Percentiles rank a stretch among this genome's conserved stretches.
Conservation (phyloP, 2,888 invertebrate genomes). For the Plebejus melissa region DNA sequence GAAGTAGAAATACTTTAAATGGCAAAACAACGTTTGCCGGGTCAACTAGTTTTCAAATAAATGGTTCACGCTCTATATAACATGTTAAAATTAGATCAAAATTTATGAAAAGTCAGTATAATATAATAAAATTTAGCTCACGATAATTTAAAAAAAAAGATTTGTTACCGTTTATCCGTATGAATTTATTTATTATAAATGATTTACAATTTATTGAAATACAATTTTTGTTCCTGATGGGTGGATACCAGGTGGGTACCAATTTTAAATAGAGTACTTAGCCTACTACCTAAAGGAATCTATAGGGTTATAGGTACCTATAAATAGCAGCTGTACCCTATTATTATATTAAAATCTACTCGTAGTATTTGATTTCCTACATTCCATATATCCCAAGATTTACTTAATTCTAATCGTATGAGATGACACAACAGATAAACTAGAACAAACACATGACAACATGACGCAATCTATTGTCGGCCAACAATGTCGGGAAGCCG, state of each 20-base stretch:
- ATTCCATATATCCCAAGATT: background rate
- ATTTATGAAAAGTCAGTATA: background rate
- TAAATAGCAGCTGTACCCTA: too few species aligned
- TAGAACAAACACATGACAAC: background rate
- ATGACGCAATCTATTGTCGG: background rate
- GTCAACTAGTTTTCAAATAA: background rate
- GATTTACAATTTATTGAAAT: too few species aligned
- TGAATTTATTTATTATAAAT: background rate
- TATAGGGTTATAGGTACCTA: too few species aligned
- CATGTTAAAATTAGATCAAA: background rate
- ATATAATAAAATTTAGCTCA: background rate
- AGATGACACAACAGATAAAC: conserved; percentile 14
- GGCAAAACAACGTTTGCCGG: too few species aligned
- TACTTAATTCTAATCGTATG: background rate
- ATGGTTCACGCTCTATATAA: background rate
- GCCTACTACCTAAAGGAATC: too few species aligned
- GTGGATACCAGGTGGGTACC: too few species aligned
- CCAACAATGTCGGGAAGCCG: conserved; percentile 1
- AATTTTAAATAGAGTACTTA: too few species aligned
- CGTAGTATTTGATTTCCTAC: background rate
- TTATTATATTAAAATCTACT: too few species aligned
- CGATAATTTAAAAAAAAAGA: background rate
- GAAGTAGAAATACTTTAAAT: too few species aligned
- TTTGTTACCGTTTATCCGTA: background rate
- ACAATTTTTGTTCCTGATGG: too few species aligned